A percentile compares a stretch with the other conserved stretches of the same genome.
These are phyloP conservation scores for Clupea harengus DNA, from an alignment of 2,113 vertebrate genomes.

Conservation along the genomic window DNA sequence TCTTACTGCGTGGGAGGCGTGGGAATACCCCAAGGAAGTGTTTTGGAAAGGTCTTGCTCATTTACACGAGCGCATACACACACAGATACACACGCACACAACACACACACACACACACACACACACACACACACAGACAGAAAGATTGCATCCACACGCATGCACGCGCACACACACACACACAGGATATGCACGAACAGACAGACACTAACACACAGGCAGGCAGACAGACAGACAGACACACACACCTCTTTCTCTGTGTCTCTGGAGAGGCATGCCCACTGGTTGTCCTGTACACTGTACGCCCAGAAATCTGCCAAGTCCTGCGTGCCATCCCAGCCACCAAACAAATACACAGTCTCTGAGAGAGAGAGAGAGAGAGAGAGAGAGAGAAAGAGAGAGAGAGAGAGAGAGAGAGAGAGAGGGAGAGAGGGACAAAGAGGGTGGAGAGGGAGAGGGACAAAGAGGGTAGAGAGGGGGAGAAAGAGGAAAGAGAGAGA, in stretches of 20 bases:
- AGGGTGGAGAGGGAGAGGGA: too few relatives aligned
- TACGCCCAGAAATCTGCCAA: constrained; percentile 99
- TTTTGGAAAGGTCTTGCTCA: constrained; percentile 9
- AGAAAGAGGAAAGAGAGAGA: too few relatives aligned
- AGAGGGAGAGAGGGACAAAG: too few relatives aligned
- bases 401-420: too few relatives aligned
- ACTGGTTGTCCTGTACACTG: constrained; percentile 97
- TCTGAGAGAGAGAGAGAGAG: constrained; percentile 66
- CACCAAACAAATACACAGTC: constrained; percentile 97
- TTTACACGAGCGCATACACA: not conserved
- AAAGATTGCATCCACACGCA: too few relatives aligned
- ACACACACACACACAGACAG: not conserved
- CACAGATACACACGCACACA: not conserved
- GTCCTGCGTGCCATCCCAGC: constrained; percentile 99
- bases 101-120: not conserved
- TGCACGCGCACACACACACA: not conserved
- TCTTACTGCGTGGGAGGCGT: not conserved
- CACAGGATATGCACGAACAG: not conserved
- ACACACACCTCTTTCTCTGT: constrained; percentile 89
- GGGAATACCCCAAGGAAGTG: not conserved
- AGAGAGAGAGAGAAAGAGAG: not conserved
- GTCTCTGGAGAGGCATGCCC: constrained; percentile 96
- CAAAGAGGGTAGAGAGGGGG: too few relatives aligned
- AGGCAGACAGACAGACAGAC: not conserved
- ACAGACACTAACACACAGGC: not conserved